Conservation (phyloP, 2,113 vertebrate genomes). For the Xiphorhynchus elegans region DNA sequence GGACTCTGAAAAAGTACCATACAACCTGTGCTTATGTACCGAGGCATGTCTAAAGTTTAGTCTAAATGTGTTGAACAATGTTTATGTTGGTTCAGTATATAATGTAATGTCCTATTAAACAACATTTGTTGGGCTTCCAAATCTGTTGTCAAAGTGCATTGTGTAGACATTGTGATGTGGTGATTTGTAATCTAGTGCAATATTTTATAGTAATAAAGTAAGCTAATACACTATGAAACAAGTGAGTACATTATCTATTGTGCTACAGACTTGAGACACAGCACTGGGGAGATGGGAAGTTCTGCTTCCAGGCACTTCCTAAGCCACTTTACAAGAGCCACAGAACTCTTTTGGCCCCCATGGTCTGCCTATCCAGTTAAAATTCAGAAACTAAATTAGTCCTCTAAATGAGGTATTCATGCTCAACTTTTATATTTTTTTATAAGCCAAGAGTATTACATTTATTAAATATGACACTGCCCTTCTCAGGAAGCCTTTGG, state of each 20-base stretch:
- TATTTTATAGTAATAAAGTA: conserved; percentile 69
- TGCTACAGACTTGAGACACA: conserved; percentile 36
- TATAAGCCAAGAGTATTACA: background rate
- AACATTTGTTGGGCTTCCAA: conserved; percentile 42
- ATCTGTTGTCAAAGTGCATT: conserved; percentile 57
- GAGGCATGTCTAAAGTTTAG: conserved; percentile 50
- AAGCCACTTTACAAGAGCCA: background rate
- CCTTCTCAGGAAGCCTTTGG: background rate
- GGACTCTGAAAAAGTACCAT: background rate
- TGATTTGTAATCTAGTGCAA: conserved; percentile 65
- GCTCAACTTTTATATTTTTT: background rate
- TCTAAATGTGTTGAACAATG: conserved; percentile 46
- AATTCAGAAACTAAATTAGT: background rate
- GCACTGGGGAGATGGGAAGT: background rate
- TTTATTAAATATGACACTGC: background rate
- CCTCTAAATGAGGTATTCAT: background rate
- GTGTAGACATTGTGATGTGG: conserved; percentile 45
- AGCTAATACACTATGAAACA: conserved; percentile 58
- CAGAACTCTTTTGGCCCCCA: background rate
- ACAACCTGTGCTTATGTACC: conserved; percentile 17
- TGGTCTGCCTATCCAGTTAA: background rate
- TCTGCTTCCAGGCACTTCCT: background rate
- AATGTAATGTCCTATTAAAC: conserved; percentile 66
- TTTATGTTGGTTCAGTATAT: conserved; percentile 53
- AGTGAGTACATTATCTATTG: conserved; percentile 68